Conservation (phyloP, 1,140 invertebrate species). For the Lasioglossum baleicum region DNA sequence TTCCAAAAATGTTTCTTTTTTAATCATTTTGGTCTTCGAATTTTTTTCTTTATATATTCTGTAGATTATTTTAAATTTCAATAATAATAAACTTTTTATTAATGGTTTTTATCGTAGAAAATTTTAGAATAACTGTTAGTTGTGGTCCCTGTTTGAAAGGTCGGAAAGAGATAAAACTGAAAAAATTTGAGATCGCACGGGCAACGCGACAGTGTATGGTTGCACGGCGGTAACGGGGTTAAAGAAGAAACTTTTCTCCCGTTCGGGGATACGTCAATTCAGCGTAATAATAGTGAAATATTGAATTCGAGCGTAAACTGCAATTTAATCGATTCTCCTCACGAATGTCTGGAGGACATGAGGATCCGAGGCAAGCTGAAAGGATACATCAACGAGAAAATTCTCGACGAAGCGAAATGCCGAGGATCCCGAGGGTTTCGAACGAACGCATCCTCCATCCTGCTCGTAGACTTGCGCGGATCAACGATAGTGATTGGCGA, state of each 20-base stretch:
- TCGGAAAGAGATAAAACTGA: no score
- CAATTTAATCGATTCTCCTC: constrained; percentile 55
- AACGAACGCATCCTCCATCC: constrained; percentile 39
- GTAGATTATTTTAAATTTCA: no score
- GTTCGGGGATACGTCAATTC: constrained; percentile 51
- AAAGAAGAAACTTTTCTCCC: constrained; percentile 36
- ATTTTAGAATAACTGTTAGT: no score
- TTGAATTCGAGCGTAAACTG: constrained; percentile 63
- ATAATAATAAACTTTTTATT: no score
- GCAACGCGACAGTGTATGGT: background rate
- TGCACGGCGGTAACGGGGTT: background rate
- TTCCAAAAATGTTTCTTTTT: no score
- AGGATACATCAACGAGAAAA: constrained; percentile 34
- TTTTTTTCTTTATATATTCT: no score
- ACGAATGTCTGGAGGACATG: constrained; percentile 41
- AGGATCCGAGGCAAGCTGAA: background rate
- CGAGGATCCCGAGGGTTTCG: constrained; percentile 19
- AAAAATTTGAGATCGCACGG: no score
- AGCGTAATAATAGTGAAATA: constrained; percentile 60
- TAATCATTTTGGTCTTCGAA: no score
- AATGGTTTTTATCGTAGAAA: no score
- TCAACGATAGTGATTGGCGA: constrained; percentile 69
- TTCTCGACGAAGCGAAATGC: constrained; percentile 46
- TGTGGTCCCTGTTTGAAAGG: no score
- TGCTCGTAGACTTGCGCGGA: constrained; percentile 47